Evolutionary conservation across 1,140 invertebrate species (phyloP).

Genomic region (Scaptomyza montana): DNA sequence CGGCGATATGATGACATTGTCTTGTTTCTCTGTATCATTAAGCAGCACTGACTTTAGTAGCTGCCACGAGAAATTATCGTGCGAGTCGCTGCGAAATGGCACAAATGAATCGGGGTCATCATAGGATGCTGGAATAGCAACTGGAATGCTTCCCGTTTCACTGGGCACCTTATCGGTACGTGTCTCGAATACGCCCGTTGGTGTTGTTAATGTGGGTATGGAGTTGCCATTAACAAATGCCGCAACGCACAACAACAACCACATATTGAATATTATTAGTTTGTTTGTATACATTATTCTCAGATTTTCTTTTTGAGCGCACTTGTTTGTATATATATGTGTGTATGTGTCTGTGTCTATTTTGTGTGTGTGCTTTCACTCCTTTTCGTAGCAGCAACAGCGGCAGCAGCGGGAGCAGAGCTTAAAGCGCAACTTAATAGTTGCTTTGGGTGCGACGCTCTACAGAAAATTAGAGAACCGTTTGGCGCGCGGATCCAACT

Average conservation of each 20-base stretch:
- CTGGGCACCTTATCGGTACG: constrained; percentile 53
- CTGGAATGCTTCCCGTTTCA: constrained; percentile 1
- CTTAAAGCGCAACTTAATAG: constrained; percentile 22
- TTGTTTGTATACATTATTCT: constrained; percentile 41
- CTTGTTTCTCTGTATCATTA: constrained; percentile 85
- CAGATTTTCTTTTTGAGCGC: constrained; percentile 17
- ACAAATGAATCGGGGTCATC: constrained; percentile 85
- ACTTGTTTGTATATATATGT: constrained; percentile 24
- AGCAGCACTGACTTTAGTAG: constrained; percentile 84
- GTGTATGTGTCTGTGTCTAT: constrained; percentile 7
- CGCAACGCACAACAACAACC: constrained; percentile 21
- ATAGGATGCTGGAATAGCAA: constrained; percentile 38
- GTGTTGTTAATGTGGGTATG: constrained; percentile 64
- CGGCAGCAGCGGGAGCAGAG: constrained; percentile 13
- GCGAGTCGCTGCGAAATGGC: constrained; percentile 85
- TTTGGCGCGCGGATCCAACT: constrained; percentile 61
- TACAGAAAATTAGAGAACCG: constrained; percentile 50
- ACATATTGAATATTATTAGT: constrained; percentile 48
- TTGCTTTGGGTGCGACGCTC: constrained; percentile 19
- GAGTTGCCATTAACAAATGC: constrained; percentile 45
- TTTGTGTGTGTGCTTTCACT: constrained; percentile 26
- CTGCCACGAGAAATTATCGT: constrained; percentile 86
- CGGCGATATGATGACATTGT: constrained; percentile 89
- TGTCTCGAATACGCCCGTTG: constrained; percentile 68
- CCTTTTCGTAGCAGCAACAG: constrained; percentile 20